Evolutionary conservation across 2,888 invertebrate genomes (phyloP), one percentile per base, ranked within the genome.

Genomic region (Elegia similella): DNA sequence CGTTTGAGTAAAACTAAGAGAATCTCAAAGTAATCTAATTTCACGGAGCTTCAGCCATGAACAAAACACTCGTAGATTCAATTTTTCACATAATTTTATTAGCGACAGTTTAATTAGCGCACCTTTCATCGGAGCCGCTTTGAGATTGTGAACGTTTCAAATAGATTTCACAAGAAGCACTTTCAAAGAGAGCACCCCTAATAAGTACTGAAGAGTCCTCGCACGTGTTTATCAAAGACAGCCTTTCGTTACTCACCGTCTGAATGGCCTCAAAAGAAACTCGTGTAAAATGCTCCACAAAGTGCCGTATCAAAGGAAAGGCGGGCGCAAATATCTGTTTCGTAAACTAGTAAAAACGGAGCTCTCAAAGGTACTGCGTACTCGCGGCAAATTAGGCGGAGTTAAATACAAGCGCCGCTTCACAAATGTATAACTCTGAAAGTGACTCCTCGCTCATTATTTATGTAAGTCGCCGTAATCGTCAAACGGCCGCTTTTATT

Each of bases 141-240:
- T 87, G 86, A 88, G 88, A 88, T 87, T 86, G 83, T 83, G 88
- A 90, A 88, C 88, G 87, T 87, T 87, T 87, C 88, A 86, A 90
- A 90, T 89, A 90, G 88, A 91, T 90, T 90, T 89, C 85, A 84
- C 87, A 82, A 89, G 90, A 86, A 89, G 86, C 88, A 86, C 85
- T 88, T 87, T 88, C 88, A 90, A 90, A 91, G 90, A 86, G 89
- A 89, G 88, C 88, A 86, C 88, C 88, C 88, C 90, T 91, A 90
- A 91, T 91, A 91, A 90, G 90, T 89, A 90, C 90, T 89, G 89
- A 90, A 90, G 91, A 91, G 90, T 90, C 88, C 91, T 89, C 90
- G 90, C 89, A 91, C 91, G 91, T 91, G 91, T 91, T 91, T 90
- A 91, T 90, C 90, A 91, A 90, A 91, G 91, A 90, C 91, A 90